A percentile compares a stretch with the other conserved stretches of the same genome.
Evolutionary conservation across 2,888 invertebrate genomes (phyloP).

Genomic region (Rhorus exstirpatorius): DNA sequence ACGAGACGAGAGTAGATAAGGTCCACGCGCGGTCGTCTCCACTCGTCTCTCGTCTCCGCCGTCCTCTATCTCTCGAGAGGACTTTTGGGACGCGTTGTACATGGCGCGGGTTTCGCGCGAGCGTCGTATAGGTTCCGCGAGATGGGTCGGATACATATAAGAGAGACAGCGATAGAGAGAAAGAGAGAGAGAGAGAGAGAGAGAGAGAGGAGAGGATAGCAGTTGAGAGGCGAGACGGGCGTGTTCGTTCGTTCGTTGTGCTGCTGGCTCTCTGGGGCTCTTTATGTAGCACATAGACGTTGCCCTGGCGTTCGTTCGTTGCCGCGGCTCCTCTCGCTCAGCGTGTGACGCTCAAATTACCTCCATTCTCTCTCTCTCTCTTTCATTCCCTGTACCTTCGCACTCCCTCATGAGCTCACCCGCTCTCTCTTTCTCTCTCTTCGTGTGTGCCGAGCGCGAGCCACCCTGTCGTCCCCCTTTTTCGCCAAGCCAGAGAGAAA

Average conservation of each 20-base stretch:
- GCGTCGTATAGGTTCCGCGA: conserved; percentile 80
- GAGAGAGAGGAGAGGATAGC: conserved; percentile 42
- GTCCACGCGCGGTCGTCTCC: conserved; percentile 59
- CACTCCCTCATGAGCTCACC: conserved; percentile 64
- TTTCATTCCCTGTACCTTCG: conserved; percentile 39
- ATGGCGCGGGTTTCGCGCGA: conserved; percentile 69
- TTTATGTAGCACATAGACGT: conserved; percentile 85
- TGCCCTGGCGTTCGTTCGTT: conserved; percentile 83
- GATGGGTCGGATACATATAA: conserved; percentile 82
- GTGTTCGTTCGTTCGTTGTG: conserved; percentile 63
- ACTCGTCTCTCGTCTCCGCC: conserved; percentile 59
- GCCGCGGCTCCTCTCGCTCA: conserved; percentile 81
- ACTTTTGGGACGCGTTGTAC: conserved; percentile 81
- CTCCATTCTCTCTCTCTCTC: conserved; percentile 79
- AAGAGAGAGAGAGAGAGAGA: conserved; percentile 37
- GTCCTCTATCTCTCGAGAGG: conserved; percentile 70
- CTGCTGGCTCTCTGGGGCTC: conserved; percentile 70
- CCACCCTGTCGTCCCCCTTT: conserved; percentile 68
- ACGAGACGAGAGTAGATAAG: conserved; percentile 61
- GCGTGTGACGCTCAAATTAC: conserved; percentile 86
- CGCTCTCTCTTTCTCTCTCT: conserved; percentile 51
- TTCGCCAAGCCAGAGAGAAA: conserved; percentile 61
- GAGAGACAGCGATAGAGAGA: conserved; percentile 42
- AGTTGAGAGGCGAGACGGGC: conserved; percentile 64
- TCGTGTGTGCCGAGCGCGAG: conserved; percentile 49